Base-by-base conservation (phyloP, 2,888 invertebrate genomes). In the Acleris literana region DNA sequence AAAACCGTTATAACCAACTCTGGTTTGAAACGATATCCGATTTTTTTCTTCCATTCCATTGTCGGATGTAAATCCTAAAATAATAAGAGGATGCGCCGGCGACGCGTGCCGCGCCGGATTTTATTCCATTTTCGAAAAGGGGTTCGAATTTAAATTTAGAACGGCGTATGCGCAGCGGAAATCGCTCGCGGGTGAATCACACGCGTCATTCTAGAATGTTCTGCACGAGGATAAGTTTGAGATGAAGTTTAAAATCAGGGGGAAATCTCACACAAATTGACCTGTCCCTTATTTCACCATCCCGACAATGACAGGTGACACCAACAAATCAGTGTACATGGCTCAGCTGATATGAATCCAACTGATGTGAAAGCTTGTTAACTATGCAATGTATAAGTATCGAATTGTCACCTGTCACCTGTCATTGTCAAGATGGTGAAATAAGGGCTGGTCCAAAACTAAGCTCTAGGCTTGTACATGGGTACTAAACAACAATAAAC, bases 81-180 rank as follows among this genome's bases (percentile, higher is more conserved):
- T 90, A 90, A 91, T 88, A 86, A 88, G 86, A 88, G 84, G 84
- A 87, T 83, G 79, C 79, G 72, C 69, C 70, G 68, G 17, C 71
- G 76, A 72, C 80, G 82, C 85, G 80, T 80, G 84, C 81, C 81
- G 79, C 76, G 77, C 69, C 80, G 82, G 85, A 88, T 88, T 91
- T 90, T 90, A 88, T 90, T 86, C 89, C 91, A 85, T 90, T 83
- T 85, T 82, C 75, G 85, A 81, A 84, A 83, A 87, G 89, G 91
- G 92, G 84, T 86, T 84, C 81, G 82, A 79, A 83, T 87, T 86
- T 89, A 90, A 86, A 88, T 82, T 86, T 91, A 92, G 91, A 90
- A 82, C 84, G 79, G 76, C 71, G 70, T 74, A 81, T 80, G 83
- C 79, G 80, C 87, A 79, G 79, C 88, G 92, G 92, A 92, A 92